Evolutionary conservation across 2,888 invertebrate genomes (phyloP), one percentile per base, ranked within the genome.

Genomic region (Agonopterix arenella): DNA sequence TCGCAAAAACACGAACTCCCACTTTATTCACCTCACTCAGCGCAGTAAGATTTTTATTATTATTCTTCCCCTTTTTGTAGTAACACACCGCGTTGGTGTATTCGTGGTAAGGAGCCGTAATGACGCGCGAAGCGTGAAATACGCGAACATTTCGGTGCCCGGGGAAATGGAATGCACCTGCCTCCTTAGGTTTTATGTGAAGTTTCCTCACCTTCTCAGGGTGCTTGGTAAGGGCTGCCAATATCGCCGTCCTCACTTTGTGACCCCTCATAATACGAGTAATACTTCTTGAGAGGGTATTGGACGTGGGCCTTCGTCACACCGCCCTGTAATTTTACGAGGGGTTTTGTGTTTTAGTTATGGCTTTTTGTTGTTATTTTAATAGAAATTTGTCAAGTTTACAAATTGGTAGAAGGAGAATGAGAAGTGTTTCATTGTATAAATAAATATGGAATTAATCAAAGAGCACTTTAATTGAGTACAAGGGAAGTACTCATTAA

Each of bases 121-220:
- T 79, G 82, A 82, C 74, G 77, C 80, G 75, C 73, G 76, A 78
- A 76, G 79, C 80, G 85, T 88, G 80, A 89, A 86, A 86, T 85
- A 86, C 84, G 78, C 75, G 69, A 71, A 79, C 85, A 81, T 86
- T 86, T 80, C 70, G 82, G 76, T 75, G 73, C 83, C 81, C 75
- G 36, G 74, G 71, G 73, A 84, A 86, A 88, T 86, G 85, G 84
- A 83, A 52, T 52, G 51, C 51, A 88, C 86, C 86, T 88, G 88
- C 81, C 83, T 86, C 86, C 84, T 84, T 82, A 84, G 76, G 84
- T 85, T 88, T 88, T 88, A 88, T 85, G 88, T 76, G 83, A 81
- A 84, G 76, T 86, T 84, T 80, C 80, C 83, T 83, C 85, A 86
- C 86, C 86, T 86, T 80, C 84, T 78, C 73, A 80, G 76, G 74